Base-by-base conservation (phyloP, 2,113 vertebrate species). In the Mustelus asterias region DNA sequence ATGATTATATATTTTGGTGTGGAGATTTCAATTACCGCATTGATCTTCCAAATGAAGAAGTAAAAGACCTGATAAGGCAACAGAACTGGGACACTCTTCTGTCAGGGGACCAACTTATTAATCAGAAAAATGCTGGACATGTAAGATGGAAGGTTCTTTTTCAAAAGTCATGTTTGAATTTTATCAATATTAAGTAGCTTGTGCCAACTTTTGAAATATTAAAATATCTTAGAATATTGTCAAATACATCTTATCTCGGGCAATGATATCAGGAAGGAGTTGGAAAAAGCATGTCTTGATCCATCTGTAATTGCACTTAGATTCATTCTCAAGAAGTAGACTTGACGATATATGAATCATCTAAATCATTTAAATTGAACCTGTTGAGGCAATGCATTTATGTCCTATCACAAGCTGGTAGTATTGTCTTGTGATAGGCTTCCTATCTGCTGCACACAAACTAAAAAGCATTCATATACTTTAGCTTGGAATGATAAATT, bases 11-110 rank as follows among this genome's bases (percentile, higher is more conserved):
- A 22, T 99, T 99, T 97, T 99, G 99, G 99, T 99, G 99, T 95
- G 99, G 99, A n/a, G 99, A 99, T 97, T 99, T 99, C 96, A 99
- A 99, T 97, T 99, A 99, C 97, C 98, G 99, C 24, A 99, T 99
- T 94, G 98, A 97, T 97, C 96, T 99, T 96, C 98, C 99, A 95
- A 99, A 99, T 60, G 99, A 99, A 96, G 99, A 99, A 96, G 99
- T 99, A 24, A 99, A 99, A 96, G 99, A 99, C 0, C 97, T 99
- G 14, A 99, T 99, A 97, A 98, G 97, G 96, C 99, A 99, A 95
- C 98, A 99, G 97, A 99, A 98, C 96, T 99, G 98, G 99, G 99
- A 99, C 60, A 97, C 98, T 29, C 98, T 99, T 96, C 98, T 98
- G 48, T 97, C 98, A 41, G 99, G 99, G 96, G 99, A 99, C 97